Evolutionary conservation across 2,797 vertebrate genomes (phyloP), one percentile per base, ranked within the genome.

Genomic region (Harpagifer antarcticus): DNA sequence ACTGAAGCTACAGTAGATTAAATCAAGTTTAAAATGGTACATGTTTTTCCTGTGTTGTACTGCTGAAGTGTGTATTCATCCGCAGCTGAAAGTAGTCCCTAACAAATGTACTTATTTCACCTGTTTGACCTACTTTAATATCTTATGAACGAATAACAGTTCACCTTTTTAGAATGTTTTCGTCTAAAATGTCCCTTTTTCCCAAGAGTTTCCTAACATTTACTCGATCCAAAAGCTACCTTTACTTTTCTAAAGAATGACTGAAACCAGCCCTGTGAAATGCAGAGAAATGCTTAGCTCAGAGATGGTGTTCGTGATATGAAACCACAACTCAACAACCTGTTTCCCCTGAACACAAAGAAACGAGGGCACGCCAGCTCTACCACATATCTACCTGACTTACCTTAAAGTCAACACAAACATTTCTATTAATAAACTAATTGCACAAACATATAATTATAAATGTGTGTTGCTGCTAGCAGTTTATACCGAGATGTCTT

Each of bases 301-400:
- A 14, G 17, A 57, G 13, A 60, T 43, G 2, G 1, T 54, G 11
- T 33, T 23, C 13, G 31, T 20, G 12, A 40, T 37, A 0, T 1
- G 12, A 37, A 50, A 72, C 20, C n/a, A 17, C 15, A 27, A 23
- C 33, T 42, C 6, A 1, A n/a, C 8, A 37, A 56, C 15, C 27
- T 27, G 9, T 40, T 9, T 49, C 27, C 37, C 3, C 0, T 0
- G 17, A 11, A 19, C 0, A 8, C 40, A 33, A 37, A 48, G 0
- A 37, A 37, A 37, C 33, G 2, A 67, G 52, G 17, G 1, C 14
- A 20, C 17, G 19, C 7, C 11, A n/a, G 15, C n/a, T 16, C 5
- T 7, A 52, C 9, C 6, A 3, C 4, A 3, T 8, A 15, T 33
- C 19, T 40, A 49, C 9, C 5, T 20, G 17, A 45, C 3, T 8